phyloP scores from a whole-genome alignment of 2,797 vertebrate genomes.

The Tapirus indicus region DNA sequence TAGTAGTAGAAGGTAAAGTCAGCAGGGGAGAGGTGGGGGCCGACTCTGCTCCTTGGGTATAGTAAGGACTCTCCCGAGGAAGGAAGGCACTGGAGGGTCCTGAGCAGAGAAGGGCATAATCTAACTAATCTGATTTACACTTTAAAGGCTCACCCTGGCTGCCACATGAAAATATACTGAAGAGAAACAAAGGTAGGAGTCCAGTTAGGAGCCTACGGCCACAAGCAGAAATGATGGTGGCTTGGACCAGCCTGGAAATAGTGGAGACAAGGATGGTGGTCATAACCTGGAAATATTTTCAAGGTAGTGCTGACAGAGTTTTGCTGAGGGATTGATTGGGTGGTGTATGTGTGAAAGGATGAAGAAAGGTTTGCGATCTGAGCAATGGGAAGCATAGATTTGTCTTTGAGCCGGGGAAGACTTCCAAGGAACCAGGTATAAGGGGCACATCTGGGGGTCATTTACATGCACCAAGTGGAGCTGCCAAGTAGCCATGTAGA shows the following conservation, averaged over 20 bases:
- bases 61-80: background rate
- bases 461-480: background rate
- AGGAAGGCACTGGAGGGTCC: background rate
- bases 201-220: background rate
- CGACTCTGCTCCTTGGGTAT: background rate
- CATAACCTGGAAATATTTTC: background rate
- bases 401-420: background rate
- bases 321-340: background rate
- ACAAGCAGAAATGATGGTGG: background rate
- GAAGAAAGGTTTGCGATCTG: background rate
- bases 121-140: background rate
- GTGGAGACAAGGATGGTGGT: background rate
- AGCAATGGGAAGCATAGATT: background rate
- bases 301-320: background rate
- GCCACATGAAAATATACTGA: background rate
- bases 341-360: background rate
- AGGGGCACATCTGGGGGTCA: background rate
- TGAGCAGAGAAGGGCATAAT: background rate
- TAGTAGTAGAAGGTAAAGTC: background rate
- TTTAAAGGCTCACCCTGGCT: background rate
- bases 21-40: fast-evolving
- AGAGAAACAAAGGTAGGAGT: background rate
- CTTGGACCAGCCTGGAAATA: background rate
- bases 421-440: background rate
- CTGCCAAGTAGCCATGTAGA: background rate